These are phyloP conservation scores for Orgyia antiqua DNA, from an alignment of 2,888 invertebrate genomes.

Conservation along the genomic window DNA sequence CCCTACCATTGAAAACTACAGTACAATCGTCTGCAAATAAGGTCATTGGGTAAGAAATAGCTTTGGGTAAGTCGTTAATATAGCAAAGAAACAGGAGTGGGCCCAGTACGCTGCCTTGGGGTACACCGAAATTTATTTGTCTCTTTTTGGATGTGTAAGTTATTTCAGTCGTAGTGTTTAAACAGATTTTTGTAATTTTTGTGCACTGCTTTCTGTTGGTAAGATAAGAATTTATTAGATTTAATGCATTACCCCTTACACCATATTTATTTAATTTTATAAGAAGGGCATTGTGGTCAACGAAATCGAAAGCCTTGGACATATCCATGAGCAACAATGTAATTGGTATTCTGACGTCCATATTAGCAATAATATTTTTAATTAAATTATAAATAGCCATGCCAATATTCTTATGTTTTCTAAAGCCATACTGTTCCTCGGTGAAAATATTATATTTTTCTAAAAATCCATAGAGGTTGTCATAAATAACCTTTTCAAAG, in stretches of 20 bases:
- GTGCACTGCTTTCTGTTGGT: no score
- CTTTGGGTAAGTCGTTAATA: no score
- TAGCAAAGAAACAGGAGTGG: no score
- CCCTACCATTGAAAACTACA: no score
- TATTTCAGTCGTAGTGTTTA: no score
- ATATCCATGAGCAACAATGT: no score
- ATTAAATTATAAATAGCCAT: conserved; percentile 1
- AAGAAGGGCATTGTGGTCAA: no score
- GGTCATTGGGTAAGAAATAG: not conserved
- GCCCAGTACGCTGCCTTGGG: not conserved
- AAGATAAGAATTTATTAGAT: no score
- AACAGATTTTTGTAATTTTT: no score
- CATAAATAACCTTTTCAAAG: conserved; percentile 2
- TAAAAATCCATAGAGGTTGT: not conserved
- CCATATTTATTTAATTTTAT: no score
- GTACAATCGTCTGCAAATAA: not conserved
- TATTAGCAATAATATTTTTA: not conserved
- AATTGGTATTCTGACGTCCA: not conserved
- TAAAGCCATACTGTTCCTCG: conserved; percentile 1
- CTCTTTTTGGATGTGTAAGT: not conserved
- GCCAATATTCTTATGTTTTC: not conserved
- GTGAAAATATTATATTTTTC: conserved; percentile 1
- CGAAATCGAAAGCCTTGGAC: no score
- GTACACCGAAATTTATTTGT: not conserved
- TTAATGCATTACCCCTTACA: no score